A percentile compares a stretch with the other conserved stretches of the same genome.
Conservation (phyloP, 2,888 invertebrate genomes). For the Itoplectis maculator region DNA sequence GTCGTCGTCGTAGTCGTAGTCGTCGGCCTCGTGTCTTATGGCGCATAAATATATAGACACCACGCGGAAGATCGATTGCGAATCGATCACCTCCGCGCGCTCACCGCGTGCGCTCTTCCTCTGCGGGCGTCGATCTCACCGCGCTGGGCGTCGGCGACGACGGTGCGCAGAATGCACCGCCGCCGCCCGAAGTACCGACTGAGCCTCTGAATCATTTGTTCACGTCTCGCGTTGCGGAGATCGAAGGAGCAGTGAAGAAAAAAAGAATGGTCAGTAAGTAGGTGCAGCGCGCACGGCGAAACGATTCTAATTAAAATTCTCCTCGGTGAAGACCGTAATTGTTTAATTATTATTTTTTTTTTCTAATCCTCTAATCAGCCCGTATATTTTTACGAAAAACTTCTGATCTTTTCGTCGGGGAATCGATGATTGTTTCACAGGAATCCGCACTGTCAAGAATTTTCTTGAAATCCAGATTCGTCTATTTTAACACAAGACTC, state of each 20-base stretch:
- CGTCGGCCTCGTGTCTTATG: constrained; percentile 40
- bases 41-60: constrained; percentile 33
- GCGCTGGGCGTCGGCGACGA: constrained; percentile 18
- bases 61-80: constrained; percentile 63
- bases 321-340: not conserved
- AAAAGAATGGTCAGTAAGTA: not conserved
- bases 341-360: not conserved
- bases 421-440: too few species aligned
- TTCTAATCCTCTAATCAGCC: too few species aligned
- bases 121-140: constrained; percentile 59
- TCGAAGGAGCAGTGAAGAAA: not conserved
- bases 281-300: not conserved
- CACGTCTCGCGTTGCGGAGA: constrained; percentile 16
- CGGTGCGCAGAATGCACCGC: constrained; percentile 4
- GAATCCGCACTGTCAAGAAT: too few species aligned
- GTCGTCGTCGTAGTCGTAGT: constrained; percentile 52
- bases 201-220: constrained; percentile 31
- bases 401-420: too few species aligned
- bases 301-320: constrained; percentile 15
- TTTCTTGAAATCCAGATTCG: too few species aligned
- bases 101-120: constrained; percentile 46
- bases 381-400: not conserved
- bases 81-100: constrained; percentile 56
- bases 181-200: not conserved
- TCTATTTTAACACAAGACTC: not conserved